Percentiles rank a stretch among this genome's conserved stretches.
Conservation (phyloP, 2,888 invertebrate species). For the Eumerus sabulonum region DNA sequence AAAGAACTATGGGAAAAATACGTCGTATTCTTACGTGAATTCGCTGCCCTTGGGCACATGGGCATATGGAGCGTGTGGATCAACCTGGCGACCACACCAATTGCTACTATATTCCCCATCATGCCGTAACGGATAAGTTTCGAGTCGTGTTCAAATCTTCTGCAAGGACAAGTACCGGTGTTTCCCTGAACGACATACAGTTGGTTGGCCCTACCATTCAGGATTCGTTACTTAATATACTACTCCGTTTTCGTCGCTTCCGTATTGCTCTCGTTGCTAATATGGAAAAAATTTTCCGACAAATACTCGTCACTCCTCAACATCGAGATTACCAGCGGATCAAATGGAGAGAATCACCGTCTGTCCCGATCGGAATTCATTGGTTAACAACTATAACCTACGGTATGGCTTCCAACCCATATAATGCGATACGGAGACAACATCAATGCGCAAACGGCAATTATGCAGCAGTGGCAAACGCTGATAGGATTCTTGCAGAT, state of each 20-base stretch:
- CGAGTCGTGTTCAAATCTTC: constrained; percentile 52
- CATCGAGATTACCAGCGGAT: constrained; percentile 35
- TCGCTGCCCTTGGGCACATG: constrained; percentile 7
- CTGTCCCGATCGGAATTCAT: not conserved
- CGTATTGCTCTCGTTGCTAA: constrained; percentile 29
- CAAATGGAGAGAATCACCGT: constrained; percentile 41
- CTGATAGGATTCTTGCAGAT: constrained; percentile 13
- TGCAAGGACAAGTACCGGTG: too few species aligned
- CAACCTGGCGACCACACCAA: constrained; percentile 24
- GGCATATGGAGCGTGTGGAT: constrained; percentile 31
- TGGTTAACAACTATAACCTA: constrained; percentile 38
- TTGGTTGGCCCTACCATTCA: constrained; percentile 30
- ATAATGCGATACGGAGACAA: constrained; percentile 25
- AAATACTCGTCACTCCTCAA: constrained; percentile 13
- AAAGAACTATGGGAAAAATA: too few species aligned
- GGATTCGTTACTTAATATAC: constrained; percentile 34
- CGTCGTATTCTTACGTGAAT: too few species aligned
- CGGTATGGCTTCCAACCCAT: constrained; percentile 43
- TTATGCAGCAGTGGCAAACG: constrained; percentile 10
- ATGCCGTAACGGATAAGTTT: constrained; percentile 35
- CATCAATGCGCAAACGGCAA: constrained; percentile 14
- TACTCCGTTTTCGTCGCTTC: constrained; percentile 35
- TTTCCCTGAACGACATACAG: constrained; percentile 42
- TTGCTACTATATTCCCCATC: constrained; percentile 42
- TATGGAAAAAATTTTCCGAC: constrained; percentile 24